A percentile compares a stretch with the other conserved stretches of the same genome.
These are phyloP conservation scores for Emberiza fucata DNA, from an alignment of 2,113 vertebrate genomes.

Conservation along the genomic window DNA sequence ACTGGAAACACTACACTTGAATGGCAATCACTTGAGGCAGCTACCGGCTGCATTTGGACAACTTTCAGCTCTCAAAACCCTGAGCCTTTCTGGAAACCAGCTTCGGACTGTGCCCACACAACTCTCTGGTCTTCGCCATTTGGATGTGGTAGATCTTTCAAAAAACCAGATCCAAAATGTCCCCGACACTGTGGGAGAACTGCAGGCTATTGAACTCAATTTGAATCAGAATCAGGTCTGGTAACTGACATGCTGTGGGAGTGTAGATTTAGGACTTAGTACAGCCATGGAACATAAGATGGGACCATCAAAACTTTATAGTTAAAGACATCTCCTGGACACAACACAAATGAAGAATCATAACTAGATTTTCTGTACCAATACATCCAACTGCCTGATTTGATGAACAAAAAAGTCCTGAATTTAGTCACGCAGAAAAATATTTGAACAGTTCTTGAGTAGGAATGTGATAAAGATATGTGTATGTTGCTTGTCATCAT, in stretches of 20 bases:
- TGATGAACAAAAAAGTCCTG: background rate
- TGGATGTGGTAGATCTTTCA: constrained; percentile 93
- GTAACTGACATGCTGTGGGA: background rate
- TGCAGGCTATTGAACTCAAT: constrained; percentile 96
- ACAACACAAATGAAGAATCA: background rate
- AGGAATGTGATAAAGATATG: background rate
- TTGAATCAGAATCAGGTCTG: constrained; percentile 98
- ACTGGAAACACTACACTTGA: constrained; percentile 88
- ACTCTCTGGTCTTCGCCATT: constrained; percentile 84
- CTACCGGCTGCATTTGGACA: constrained; percentile 83
- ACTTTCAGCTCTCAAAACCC: constrained; percentile 85
- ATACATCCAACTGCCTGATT: background rate
- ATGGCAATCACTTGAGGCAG: constrained; percentile 84
- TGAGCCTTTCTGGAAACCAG: constrained; percentile 88
- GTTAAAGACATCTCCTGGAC: background rate
- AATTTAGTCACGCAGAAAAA: background rate
- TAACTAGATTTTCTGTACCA: background rate
- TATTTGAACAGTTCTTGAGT: background rate
- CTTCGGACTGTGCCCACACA: constrained; percentile 83
- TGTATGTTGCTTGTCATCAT: background rate
- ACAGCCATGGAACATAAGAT: background rate
- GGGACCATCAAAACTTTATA: background rate
- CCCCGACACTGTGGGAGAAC: constrained; percentile 80
- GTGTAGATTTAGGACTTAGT: background rate
- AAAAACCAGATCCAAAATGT: constrained; percentile 89